These are phyloP conservation scores for Drosophila pallidifrons DNA, from an alignment of 1,140 invertebrate species.

Conservation along the genomic window DNA sequence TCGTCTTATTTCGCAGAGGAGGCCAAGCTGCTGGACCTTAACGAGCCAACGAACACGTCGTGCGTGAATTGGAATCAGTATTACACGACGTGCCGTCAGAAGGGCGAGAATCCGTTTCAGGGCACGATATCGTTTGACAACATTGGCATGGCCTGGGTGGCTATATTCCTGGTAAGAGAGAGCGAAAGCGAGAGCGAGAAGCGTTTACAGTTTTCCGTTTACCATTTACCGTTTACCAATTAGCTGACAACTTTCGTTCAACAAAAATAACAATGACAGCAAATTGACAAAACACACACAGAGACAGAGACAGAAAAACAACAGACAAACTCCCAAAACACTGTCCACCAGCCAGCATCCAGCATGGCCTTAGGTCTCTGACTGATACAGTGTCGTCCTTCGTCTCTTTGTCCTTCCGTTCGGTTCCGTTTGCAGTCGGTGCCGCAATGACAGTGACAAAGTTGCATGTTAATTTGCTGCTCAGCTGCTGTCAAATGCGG, in stretches of 20 bases:
- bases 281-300: slow-evolving; percentile 30
- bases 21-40: slow-evolving; percentile 86
- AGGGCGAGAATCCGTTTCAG: slow-evolving; percentile 98
- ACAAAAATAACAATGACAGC: slow-evolving; percentile 51
- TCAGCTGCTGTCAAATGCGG: slow-evolving; percentile 42
- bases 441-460: slow-evolving; percentile 32
- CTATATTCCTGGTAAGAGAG: slow-evolving; percentile 97
- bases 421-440: background rate
- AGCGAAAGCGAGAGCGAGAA: no score
- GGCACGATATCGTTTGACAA: slow-evolving; percentile 99
- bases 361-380: no score
- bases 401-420: no score
- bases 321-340: background rate
- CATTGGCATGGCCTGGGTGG: slow-evolving; percentile 99
- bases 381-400: background rate
- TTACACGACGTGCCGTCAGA: slow-evolving; percentile 96
- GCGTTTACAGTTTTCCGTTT: background rate
- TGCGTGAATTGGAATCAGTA: slow-evolving; percentile 99
- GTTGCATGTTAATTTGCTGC: slow-evolving; percentile 49
- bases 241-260: slow-evolving; percentile 97
- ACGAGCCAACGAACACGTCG: slow-evolving; percentile 87
- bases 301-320: background rate
- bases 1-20: slow-evolving; percentile 59
- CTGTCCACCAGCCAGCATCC: no score
- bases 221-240: slow-evolving; percentile 90